Base-by-base conservation (phyloP, 2,113 vertebrate genomes). In the Ammospiza caudacuta region DNA sequence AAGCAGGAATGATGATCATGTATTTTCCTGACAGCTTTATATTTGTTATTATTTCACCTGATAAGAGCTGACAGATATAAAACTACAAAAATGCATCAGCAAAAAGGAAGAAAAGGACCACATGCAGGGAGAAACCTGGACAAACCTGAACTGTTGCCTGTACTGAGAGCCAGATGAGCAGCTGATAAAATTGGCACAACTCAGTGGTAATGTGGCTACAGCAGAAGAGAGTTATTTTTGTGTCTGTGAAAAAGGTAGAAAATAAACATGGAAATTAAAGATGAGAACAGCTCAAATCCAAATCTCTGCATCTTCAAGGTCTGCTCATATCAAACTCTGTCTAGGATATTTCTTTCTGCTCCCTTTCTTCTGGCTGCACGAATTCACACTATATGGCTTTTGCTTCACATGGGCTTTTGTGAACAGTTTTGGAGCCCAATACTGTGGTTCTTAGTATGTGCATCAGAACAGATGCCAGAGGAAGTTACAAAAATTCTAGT, bases 181-280 rank as follows among this genome's bases (percentile, higher is more conserved):
- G 80, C 73, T 78, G 73, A 90, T 70, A 31, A 20, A 63, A 76
- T 27, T 89, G 87, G 79, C 78, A 94, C 47, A 83, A 44, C 35
- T 55, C 63, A 20, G 47, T 37, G 51, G 46, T 66, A 86, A 59
- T 27, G 64, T n/a, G 49, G 33, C 43, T 74, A 35, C 37, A 83
- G 87, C 33, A 63, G 52, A 83, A 91, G 31, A 4, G 5, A 80
- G 64, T 73, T 94, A 77, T 70, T 96, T 91, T 70, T 77, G 52
- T 70, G 39, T 47, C 57, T 74, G 25, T 28, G 46, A 14, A 83
- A 91, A 88, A 87, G 66, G 22, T 47, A 76, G 82, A 87, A 96
- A 87, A 92, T 79, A 79, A 83, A 54, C 25, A 46, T 1, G 31
- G 77, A 84, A 91, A 84, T 78, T 22, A 58, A 63, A 87, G n/a